Base-by-base conservation (phyloP, 2,888 invertebrate genomes). In the Acleris cristana region DNA sequence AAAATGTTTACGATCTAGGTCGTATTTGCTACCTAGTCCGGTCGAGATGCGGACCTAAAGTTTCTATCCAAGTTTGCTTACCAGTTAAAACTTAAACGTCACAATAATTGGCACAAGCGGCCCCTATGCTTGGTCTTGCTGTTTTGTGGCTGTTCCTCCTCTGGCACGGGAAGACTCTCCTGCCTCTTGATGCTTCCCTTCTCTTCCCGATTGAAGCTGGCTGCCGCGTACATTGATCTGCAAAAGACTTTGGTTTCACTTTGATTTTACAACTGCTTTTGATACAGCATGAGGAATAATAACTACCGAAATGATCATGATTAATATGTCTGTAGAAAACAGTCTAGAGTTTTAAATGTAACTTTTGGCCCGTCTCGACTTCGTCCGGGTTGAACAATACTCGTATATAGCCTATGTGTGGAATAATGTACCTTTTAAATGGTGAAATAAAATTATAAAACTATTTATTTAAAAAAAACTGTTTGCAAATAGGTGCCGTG, bases 31-130 rank as follows among this genome's bases (percentile, higher is more conserved):
- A 3, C 23, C 23, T 23, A 23, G 23, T 23, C 23, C 23, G 2
- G 3, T 23, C 23, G 23, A 23, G 23, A 23, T 3, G 26, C 8
- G 26, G 26, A 26, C 2, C 26, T 7, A 26, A 7, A 26, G 26
- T 2, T 26, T 26, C 26, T 26, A 26, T 26, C 1, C 26, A 7
- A 26, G 16, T 7, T 7, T 48, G n/a, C 88, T 86, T 62, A 92
- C 92, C 92, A 89, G 85, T 90, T 88, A 44, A 87, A 84, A 79
- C 89, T 91, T 84, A 92, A 85, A 79, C 90, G 93, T 93, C 93
- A 93, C 93, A 93, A 93, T 86, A 93, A 85, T 59, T 92, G 92
- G 79, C 93, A 93, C 34, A 93, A 83, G 51, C 92, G 83, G 7
- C 83, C 90, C 74, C 84, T 88, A 75, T 88, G 90, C 72, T 88